Conservation (phyloP, 35 echinoderm and acorn worm genomes). For the Apostichopus parvimensis region DNA sequence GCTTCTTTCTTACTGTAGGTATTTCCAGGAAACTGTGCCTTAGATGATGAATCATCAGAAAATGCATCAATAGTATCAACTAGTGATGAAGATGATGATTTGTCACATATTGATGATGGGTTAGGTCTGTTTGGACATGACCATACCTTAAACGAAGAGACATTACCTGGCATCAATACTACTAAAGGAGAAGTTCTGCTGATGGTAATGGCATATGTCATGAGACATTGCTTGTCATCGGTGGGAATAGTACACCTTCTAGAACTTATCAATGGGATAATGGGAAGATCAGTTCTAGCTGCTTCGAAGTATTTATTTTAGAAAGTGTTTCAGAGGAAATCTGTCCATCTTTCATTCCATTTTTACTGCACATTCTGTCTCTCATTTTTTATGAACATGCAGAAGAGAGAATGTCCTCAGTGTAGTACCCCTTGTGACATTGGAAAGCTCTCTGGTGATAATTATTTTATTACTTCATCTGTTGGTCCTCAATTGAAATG, state of each 20-base stretch:
- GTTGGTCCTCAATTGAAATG: conserved; percentile 43
- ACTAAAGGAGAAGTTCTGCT: conserved; percentile 56
- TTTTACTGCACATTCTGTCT: conserved; percentile 37
- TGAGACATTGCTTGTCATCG: conserved; percentile 53
- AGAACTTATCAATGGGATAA: conserved; percentile 55
- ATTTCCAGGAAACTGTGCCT: too few relatives aligned
- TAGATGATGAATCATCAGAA: too few relatives aligned
- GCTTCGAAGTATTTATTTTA: conserved; percentile 36
- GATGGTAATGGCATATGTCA: conserved; percentile 64
- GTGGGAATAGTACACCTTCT: conserved; percentile 46
- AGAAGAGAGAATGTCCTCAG: conserved; percentile 53
- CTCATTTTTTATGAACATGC: conserved; percentile 12
- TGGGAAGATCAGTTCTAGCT: conserved; percentile 29
- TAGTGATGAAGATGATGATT: too few relatives aligned
- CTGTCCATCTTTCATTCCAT: conserved; percentile 47
- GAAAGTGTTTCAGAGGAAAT: conserved; percentile 40
- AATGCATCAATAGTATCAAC: too few relatives aligned
- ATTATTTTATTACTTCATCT: conserved; percentile 63
- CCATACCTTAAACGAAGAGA: neutral
- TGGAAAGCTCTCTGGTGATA: conserved; percentile 42
- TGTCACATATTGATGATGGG: neutral
- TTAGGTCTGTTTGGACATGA: neutral
- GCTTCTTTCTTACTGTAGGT: too few relatives aligned
- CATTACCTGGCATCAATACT: neutral
- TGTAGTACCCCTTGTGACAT: conserved; percentile 34